Evolutionary conservation across 2,113 vertebrate species (phyloP), one percentile per base, ranked within the genome.

Genomic region (Psittacus erithacus): DNA sequence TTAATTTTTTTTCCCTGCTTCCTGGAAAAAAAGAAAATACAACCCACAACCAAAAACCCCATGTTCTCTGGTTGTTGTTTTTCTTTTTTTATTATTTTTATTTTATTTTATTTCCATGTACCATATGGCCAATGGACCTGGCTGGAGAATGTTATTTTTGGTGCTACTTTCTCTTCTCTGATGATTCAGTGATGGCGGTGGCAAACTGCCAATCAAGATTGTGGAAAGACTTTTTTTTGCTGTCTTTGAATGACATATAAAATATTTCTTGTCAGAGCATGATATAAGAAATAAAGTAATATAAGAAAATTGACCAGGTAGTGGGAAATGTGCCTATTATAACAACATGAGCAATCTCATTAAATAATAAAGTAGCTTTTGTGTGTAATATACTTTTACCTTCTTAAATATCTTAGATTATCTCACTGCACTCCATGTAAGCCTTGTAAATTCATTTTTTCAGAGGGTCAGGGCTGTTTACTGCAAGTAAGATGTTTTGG

Each of bases 101-200:
- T 24, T 16, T 62, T 46, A 23, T 53, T 47, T 29, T n/a, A 35
- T 59, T 3, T 1, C 1, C 4, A 1, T 64, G 55, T 86, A 90
- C 78, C 92, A 93, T 95, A 92, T 81, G 92, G 73, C 57, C 7
- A 57, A 29, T 35, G 57, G 73, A 86, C 80, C n/a, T 0, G 60
- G 57, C 88, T 78, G 60, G 73, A 92, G 43, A 86, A 50, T 52
- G 60, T 94, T 95, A 52, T 89, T 95, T 96, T 90, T 94, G 88
- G 73, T 92, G 44, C 73, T 88, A 57, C 33, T 75, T 96, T 88
- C 68, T 92, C 47, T 94, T 93, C 57, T 43, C 69, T 64, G 47
- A 81, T 95, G 92, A 64, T 95, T 94, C 86, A 67, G 64, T 90
- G 87, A 67, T 90, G 49, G 70, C n/a, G n/a, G 11, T 88, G 85